These are phyloP conservation scores for Trichogramma pretiosum DNA, from an alignment of 1,140 invertebrate species.

Conservation along the genomic window DNA sequence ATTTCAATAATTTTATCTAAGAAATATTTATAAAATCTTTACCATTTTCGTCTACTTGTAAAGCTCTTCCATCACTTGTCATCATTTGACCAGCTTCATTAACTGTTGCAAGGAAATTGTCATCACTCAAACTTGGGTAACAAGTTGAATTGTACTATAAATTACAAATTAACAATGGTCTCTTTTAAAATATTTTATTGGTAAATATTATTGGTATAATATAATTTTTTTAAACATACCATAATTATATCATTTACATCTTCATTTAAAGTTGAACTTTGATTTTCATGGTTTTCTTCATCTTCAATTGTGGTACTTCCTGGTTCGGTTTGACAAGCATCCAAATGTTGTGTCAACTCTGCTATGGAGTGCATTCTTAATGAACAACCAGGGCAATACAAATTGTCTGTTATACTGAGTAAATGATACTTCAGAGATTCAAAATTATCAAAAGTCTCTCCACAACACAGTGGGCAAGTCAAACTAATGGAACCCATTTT, in stretches of 20 bases:
- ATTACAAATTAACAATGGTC: background rate
- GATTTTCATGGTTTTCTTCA: background rate
- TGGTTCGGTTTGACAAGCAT: conserved; percentile 28
- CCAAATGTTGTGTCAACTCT: conserved; percentile 49
- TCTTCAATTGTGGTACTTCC: too few relatives aligned
- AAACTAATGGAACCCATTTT: conserved; percentile 47
- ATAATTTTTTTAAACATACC: conserved; percentile 2
- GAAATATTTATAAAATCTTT: conserved; percentile 1
- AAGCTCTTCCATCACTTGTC: conserved; percentile 30
- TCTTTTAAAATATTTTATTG: conserved; percentile 8
- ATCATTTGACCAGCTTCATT: conserved; percentile 35
- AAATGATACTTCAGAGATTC: conserved; percentile 53
- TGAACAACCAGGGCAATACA: conserved; percentile 52
- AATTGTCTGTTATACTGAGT: conserved; percentile 49
- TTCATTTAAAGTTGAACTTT: background rate
- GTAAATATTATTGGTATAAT: background rate
- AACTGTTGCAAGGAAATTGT: conserved; percentile 35
- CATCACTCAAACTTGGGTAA: conserved; percentile 22
- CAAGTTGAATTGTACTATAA: background rate
- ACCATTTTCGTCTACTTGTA: conserved; percentile 40
- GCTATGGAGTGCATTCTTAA: conserved; percentile 44
- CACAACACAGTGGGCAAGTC: conserved; percentile 56
- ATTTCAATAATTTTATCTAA: conserved; percentile 2
- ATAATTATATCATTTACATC: conserved; percentile 16
- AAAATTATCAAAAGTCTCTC: conserved; percentile 50